These are phyloP conservation scores for Heteromurus nitidus DNA, from an alignment of 2,888 invertebrate species.

Conservation along the genomic window DNA sequence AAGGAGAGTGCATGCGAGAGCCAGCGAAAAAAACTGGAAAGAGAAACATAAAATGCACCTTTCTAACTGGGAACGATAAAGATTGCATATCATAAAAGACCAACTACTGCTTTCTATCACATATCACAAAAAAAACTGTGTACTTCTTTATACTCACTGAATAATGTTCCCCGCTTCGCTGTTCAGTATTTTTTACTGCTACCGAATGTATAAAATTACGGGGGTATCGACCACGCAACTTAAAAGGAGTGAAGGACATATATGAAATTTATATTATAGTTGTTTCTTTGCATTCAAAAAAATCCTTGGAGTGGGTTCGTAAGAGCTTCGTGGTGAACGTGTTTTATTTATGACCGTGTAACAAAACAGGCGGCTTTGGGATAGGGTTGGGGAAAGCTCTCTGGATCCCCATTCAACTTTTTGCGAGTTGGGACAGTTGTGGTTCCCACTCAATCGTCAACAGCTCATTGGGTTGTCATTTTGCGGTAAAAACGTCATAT, in stretches of 20 bases:
- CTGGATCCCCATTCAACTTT: background rate
- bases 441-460: constrained; percentile 37
- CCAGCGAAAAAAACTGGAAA: background rate
- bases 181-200: background rate
- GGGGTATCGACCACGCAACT: constrained; percentile 12
- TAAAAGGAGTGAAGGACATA: constrained; percentile 19
- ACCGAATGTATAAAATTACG: background rate
- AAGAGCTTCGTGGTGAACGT: constrained; percentile 39
- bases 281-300: background rate
- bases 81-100: constrained; percentile 43
- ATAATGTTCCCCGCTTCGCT: background rate
- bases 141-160: background rate
- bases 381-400: constrained; percentile 24
- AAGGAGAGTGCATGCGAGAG: background rate
- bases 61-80: constrained; percentile 32
- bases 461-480: background rate
- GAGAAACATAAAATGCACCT: constrained; percentile 50
- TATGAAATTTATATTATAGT: background rate
- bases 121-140: background rate
- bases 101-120: no score
- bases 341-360: constrained; percentile 50
- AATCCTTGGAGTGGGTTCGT: constrained; percentile 12
- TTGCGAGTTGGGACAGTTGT: constrained; percentile 26
- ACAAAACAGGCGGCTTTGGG: background rate
- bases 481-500: background rate